Conservation (phyloP, 1,140 invertebrate species). For the Antheraea pernyi region DNA sequence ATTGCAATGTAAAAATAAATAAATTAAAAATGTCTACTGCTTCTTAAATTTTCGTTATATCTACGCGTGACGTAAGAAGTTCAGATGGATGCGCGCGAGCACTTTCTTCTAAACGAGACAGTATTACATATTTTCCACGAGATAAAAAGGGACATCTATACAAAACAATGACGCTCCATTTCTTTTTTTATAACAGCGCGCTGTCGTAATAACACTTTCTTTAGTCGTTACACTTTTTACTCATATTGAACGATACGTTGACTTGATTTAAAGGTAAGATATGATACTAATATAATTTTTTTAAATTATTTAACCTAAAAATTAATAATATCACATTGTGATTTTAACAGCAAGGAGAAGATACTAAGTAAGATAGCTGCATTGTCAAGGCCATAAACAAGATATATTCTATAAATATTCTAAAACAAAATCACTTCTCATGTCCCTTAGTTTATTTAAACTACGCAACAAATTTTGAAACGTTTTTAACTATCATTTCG, state of each 20-base stretch:
- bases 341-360: background rate
- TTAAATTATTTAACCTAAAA: background rate
- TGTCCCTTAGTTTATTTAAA: no score
- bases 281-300: background rate
- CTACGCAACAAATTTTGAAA: no score
- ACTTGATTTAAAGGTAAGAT: constrained; percentile 7
- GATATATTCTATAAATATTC: no score
- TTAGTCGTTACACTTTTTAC: constrained; percentile 45
- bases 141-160: constrained; percentile 42
- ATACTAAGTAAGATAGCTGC: background rate
- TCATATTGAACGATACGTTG: constrained; percentile 7
- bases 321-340: background rate
- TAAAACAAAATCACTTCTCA: no score
- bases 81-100: constrained; percentile 44
- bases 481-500: no score
- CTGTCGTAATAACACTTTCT: constrained; percentile 67
- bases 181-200: constrained; percentile 44
- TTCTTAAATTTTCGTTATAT: constrained; percentile 34
- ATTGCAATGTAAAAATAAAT: background rate
- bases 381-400: background rate
- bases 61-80: constrained; percentile 54
- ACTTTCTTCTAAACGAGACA: constrained; percentile 66
- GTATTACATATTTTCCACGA: constrained; percentile 14
- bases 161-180: constrained; percentile 47
- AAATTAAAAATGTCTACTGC: constrained; percentile 17